These are phyloP conservation scores for Chrysolophus pictus DNA, from an alignment of 2,797 vertebrate species.

Conservation along the genomic window DNA sequence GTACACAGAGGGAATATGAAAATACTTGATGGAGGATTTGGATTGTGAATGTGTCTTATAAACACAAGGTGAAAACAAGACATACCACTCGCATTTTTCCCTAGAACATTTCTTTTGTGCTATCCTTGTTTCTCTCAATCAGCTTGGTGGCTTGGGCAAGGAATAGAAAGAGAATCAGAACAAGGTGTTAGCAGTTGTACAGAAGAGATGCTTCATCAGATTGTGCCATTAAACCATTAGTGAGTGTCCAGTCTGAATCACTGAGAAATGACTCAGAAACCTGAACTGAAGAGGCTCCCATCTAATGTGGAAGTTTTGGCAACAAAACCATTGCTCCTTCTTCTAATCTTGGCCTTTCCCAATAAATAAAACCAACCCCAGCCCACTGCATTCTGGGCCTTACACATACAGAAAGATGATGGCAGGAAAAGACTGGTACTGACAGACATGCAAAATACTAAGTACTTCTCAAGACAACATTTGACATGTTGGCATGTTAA, in stretches of 20 bases:
- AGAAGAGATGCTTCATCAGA: background rate
- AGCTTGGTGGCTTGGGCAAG: background rate
- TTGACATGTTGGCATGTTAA: background rate
- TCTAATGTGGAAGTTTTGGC: background rate
- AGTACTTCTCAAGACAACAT: background rate
- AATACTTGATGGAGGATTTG: background rate
- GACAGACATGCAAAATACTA: background rate
- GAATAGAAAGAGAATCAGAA: background rate
- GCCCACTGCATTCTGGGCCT: background rate
- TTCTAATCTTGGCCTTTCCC: background rate
- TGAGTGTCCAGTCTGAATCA: background rate
- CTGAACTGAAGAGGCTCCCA: background rate
- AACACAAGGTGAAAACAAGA: background rate
- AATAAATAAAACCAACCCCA: background rate
- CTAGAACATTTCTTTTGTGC: background rate
- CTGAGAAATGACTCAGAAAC: background rate
- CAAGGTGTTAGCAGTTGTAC: background rate
- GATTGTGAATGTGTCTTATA: background rate
- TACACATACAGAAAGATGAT: background rate
- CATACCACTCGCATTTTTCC: background rate
- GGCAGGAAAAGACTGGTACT: background rate
- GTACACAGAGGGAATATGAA: background rate
- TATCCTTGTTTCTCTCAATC: background rate
- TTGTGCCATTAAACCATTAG: background rate
- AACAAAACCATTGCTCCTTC: background rate